Conservation (phyloP, 2,113 vertebrate species). For the Tupaia chinensis region DNA sequence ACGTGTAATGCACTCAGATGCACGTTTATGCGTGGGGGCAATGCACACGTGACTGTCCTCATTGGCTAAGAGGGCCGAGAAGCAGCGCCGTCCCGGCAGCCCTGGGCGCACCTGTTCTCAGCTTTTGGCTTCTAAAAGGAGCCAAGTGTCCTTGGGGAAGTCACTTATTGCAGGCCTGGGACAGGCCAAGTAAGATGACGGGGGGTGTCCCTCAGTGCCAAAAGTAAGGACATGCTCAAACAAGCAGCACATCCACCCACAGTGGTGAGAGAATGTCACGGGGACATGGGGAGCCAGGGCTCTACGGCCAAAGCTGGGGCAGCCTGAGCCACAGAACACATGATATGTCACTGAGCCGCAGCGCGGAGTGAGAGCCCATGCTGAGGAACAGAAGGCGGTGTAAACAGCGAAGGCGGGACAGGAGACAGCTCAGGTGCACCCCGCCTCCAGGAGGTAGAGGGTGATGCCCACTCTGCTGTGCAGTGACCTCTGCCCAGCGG, state of each 20-base stretch:
- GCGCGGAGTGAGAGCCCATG: background rate
- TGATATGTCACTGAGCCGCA: background rate
- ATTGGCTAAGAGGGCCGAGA: background rate
- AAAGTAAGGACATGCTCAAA: background rate
- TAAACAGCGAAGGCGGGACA: background rate
- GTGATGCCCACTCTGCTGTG: too few species aligned
- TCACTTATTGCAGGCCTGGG: accelerated
- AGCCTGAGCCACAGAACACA: background rate
- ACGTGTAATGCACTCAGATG: accelerated
- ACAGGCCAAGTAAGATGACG: background rate
- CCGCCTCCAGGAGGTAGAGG: too few species aligned
- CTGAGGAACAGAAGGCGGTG: background rate
- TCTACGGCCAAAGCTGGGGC: background rate
- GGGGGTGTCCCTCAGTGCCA: background rate
- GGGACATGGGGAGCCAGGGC: background rate
- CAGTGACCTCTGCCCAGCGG: too few species aligned
- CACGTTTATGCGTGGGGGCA: accelerated
- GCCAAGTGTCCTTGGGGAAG: background rate
- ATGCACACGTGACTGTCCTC: accelerated
- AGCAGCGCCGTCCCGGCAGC: accelerated
- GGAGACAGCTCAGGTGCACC: background rate
- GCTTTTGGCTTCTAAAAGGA: background rate
- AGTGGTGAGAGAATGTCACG: accelerated
- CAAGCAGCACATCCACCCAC: accelerated
- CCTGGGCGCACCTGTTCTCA: accelerated